Evolutionary conservation across 2,797 vertebrate genomes (phyloP).

Genomic region (Danio tinwini): DNA sequence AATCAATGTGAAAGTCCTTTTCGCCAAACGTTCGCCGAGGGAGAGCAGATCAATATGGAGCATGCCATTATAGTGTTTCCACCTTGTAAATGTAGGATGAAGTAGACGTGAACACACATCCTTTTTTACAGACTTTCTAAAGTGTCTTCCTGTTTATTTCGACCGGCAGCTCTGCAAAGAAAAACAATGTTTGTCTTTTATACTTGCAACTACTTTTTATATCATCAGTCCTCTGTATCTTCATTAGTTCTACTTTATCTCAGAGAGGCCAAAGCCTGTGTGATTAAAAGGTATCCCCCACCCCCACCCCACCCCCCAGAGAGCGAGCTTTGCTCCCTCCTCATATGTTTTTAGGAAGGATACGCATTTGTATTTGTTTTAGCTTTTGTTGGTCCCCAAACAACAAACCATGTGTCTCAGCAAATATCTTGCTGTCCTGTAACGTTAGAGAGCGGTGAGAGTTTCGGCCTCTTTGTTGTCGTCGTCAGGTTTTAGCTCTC

Average conservation of each 20-base stretch:
- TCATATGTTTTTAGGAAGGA: constrained; percentile 25
- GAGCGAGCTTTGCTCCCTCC: background rate
- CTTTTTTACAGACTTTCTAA: background rate
- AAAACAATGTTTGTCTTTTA: constrained; percentile 1
- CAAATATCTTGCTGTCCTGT: constrained; percentile 29
- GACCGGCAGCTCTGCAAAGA: background rate
- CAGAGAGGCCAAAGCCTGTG: background rate
- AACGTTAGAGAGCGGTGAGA: constrained; percentile 32
- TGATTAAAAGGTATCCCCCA: constrained; percentile 21
- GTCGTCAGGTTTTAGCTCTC: constrained; percentile 31
- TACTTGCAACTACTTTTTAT: constrained; percentile 3
- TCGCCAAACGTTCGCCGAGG: constrained; percentile 13
- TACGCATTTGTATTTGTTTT: constrained; percentile 47
- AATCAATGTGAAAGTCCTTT: constrained; percentile 40
- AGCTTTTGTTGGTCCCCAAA: constrained; percentile 22
- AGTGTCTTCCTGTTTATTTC: constrained; percentile 7
- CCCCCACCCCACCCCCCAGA: too few relatives aligned
- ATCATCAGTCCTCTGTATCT: background rate
- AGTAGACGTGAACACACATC: background rate
- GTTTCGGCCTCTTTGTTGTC: constrained; percentile 19
- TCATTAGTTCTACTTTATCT: constrained; percentile 32
- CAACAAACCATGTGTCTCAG: constrained; percentile 15
- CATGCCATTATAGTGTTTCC: constrained; percentile 32
- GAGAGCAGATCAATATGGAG: constrained; percentile 45
- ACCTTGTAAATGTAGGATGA: constrained; percentile 22